phyloP scores from a whole-genome alignment of 2,113 vertebrate genomes.

The Nothocercus julius region DNA sequence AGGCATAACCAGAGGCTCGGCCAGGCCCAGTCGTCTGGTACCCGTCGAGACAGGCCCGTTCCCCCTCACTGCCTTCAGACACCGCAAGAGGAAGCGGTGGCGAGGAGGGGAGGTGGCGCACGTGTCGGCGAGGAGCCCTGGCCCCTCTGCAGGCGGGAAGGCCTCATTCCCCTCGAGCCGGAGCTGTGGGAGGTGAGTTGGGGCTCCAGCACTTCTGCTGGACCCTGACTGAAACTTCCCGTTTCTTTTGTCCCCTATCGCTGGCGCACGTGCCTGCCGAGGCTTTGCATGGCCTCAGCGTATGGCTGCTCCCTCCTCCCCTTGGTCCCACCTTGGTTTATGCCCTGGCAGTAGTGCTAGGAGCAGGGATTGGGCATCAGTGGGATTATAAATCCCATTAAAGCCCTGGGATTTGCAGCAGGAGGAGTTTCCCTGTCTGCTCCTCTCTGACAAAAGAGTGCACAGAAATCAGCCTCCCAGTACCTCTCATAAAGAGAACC shows the following conservation, averaged over 20 bases:
- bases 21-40: not conserved
- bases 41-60: not conserved
- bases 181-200: not conserved
- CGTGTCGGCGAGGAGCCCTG: not conserved
- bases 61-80: slow-evolving; percentile 40
- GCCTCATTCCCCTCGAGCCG: not conserved
- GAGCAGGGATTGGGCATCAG: not conserved
- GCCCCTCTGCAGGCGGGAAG: not conserved
- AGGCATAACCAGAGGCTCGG: rapidly evolving
- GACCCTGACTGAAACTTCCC: not conserved
- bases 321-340: not conserved
- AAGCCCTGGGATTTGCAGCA: not conserved
- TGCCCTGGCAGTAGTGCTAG: not conserved
- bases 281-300: rapidly evolving
- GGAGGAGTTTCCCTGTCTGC: not conserved
- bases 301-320: not conserved
- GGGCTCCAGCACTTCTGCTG: not conserved
- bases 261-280: rapidly evolving
- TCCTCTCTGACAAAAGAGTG: not conserved
- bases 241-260: not conserved
- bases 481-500: slow-evolving; percentile 57
- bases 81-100: not conserved
- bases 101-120: not conserved
- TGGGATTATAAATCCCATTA: not conserved
- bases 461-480: rapidly evolving